These are phyloP conservation scores for Allygus modestus DNA, from an alignment of 2,888 invertebrate species.

Conservation along the genomic window DNA sequence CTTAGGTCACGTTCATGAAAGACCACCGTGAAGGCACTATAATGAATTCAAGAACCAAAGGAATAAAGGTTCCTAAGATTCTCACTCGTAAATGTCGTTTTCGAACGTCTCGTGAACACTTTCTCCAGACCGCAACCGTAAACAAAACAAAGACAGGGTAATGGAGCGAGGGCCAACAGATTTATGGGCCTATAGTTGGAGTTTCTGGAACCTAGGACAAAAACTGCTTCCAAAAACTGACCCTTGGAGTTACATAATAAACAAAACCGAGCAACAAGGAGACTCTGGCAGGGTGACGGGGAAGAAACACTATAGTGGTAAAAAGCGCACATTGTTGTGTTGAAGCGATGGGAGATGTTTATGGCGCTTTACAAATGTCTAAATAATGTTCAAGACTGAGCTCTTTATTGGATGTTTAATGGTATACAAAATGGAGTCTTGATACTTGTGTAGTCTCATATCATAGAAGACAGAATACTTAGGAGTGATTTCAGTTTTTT, in stretches of 20 bases:
- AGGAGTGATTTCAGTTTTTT: too few relatives aligned
- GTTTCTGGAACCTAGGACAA: constrained; percentile 44
- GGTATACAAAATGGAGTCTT: too few relatives aligned
- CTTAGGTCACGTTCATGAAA: too few relatives aligned
- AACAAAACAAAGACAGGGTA: background rate
- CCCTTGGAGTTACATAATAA: constrained; percentile 33
- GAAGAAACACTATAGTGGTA: background rate
- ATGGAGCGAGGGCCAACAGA: constrained; percentile 16
- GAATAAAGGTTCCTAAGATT: background rate
- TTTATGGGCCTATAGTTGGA: constrained; percentile 12
- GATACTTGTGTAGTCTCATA: too few relatives aligned
- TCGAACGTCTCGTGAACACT: background rate
- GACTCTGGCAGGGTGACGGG: background rate
- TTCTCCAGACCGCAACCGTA: constrained; percentile 7
- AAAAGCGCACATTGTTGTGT: background rate
- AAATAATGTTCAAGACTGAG: too few relatives aligned
- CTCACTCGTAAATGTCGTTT: background rate
- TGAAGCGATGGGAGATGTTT: background rate
- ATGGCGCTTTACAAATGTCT: background rate
- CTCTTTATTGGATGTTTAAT: too few relatives aligned
- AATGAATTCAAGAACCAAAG: background rate
- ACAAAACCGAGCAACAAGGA: background rate
- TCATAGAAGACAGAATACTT: too few relatives aligned
- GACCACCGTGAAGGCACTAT: background rate
- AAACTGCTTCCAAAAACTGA: constrained; percentile 36